phyloP scores from a whole-genome alignment of 1,140 invertebrate species.

The Andrena cerasifolii region DNA sequence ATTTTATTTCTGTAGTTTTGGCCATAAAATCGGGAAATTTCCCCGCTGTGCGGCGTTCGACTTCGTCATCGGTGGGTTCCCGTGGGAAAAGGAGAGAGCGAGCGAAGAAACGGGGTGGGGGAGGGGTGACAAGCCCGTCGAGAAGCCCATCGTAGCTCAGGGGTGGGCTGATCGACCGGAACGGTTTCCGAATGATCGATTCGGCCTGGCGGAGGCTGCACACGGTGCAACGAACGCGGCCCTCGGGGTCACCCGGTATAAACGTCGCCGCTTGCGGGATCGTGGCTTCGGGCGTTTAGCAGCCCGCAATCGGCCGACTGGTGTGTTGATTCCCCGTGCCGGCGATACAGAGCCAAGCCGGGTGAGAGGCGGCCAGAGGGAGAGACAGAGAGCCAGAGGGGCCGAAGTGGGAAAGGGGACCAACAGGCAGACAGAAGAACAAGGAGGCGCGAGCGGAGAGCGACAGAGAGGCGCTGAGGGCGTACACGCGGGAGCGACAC shows the following conservation, averaged over 20 bases:
- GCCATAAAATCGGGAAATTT: too few relatives aligned
- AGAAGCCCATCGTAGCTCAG: conserved; percentile 6
- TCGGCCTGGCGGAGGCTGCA: conserved; percentile 46
- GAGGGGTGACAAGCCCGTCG: background rate
- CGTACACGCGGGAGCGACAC: conserved; percentile 26
- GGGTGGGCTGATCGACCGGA: conserved; percentile 52
- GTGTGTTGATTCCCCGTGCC: conserved; percentile 72
- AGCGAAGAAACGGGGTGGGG: too few relatives aligned
- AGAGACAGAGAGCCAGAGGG: conserved; percentile 42
- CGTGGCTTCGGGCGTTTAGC: conserved; percentile 76
- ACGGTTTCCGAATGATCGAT: conserved; percentile 65
- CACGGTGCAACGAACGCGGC: conserved; percentile 59
- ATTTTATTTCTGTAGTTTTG: too few relatives aligned
- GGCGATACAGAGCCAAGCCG: conserved; percentile 53
- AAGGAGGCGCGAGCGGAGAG: background rate
- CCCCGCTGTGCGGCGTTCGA: too few relatives aligned
- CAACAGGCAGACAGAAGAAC: conserved; percentile 22
- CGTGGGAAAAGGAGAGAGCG: background rate
- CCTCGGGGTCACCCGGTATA: conserved; percentile 72
- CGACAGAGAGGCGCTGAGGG: background rate
- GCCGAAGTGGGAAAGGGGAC: background rate
- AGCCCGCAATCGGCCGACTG: conserved; percentile 74
- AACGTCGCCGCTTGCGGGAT: conserved; percentile 73
- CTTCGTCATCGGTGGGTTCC: conserved; percentile 4
- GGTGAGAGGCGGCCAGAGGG: conserved; percentile 37